Percentiles rank a stretch among this genome's conserved stretches.
phyloP scores from a whole-genome alignment of 2,888 invertebrate species.

The Corythucha ciliata region DNA sequence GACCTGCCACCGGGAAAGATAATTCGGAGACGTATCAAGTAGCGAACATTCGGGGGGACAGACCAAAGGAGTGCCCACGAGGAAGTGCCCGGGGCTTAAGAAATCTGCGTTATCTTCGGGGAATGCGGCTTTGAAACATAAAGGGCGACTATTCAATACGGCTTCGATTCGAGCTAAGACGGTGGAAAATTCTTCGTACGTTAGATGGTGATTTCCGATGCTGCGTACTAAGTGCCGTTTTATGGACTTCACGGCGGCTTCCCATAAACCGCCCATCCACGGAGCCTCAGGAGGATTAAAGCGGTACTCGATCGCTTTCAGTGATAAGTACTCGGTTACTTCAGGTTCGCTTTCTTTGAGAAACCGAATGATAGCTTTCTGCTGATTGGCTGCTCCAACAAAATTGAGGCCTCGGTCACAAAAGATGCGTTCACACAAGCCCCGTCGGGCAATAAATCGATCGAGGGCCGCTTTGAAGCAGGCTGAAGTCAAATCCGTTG shows the following conservation, averaged over 20 bases:
- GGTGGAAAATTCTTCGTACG: constrained; percentile 7
- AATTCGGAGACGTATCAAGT: neutral
- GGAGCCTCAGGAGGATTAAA: constrained; percentile 1
- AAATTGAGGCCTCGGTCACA: neutral
- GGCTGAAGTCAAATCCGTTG: neutral
- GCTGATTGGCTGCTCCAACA: neutral
- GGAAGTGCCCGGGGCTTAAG: constrained; percentile 1
- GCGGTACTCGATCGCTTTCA: neutral
- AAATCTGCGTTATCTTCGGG: neutral
- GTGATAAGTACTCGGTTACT: neutral
- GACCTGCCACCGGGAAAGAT: constrained; percentile 7
- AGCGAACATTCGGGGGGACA: neutral
- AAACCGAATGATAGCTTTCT: neutral
- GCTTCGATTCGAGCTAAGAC: constrained; percentile 1
- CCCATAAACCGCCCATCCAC: constrained; percentile 12
- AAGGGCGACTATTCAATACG: constrained; percentile 5
- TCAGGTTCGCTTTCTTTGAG: neutral
- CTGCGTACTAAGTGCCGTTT: neutral
- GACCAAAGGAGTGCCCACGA: constrained; percentile 1
- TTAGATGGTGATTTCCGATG: neutral
- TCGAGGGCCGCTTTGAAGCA: neutral
- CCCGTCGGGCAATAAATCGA: neutral
- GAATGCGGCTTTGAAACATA: neutral
- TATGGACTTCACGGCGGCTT: constrained; percentile 2
- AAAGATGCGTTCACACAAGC: neutral